These are phyloP conservation scores for Phyllostomus hastatus DNA, from an alignment of 2,113 vertebrate species.

Conservation along the genomic window DNA sequence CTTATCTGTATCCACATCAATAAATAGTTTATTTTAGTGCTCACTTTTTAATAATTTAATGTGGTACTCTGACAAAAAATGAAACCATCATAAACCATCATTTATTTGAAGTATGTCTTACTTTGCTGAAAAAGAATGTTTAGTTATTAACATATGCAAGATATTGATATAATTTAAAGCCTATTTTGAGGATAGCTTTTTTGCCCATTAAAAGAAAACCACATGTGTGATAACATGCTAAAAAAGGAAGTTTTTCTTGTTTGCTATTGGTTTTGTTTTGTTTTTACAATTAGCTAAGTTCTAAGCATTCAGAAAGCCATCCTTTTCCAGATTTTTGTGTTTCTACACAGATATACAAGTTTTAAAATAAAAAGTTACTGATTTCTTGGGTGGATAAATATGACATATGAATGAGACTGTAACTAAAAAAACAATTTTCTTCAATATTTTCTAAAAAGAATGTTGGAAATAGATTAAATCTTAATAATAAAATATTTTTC, in stretches of 20 bases:
- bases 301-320: background rate
- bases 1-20: background rate
- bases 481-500: background rate
- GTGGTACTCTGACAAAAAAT: background rate
- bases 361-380: background rate
- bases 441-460: background rate
- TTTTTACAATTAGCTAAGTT: background rate
- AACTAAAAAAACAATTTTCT: background rate
- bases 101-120: background rate
- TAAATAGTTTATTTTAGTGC: background rate
- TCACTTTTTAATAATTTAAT: background rate
- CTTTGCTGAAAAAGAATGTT: background rate
- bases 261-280: background rate
- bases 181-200: background rate
- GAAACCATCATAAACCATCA: background rate
- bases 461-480: background rate
- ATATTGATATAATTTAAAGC: background rate
- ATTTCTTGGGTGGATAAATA: background rate
- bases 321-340: background rate
- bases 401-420: background rate
- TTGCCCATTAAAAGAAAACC: background rate
- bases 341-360: background rate
- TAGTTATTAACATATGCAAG: background rate
- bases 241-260: background rate
- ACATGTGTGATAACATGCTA: background rate